Evolutionary conservation across 2,113 vertebrate genomes (phyloP), one percentile per base, ranked within the genome.

Genomic region (Pantherophis guttatus): DNA sequence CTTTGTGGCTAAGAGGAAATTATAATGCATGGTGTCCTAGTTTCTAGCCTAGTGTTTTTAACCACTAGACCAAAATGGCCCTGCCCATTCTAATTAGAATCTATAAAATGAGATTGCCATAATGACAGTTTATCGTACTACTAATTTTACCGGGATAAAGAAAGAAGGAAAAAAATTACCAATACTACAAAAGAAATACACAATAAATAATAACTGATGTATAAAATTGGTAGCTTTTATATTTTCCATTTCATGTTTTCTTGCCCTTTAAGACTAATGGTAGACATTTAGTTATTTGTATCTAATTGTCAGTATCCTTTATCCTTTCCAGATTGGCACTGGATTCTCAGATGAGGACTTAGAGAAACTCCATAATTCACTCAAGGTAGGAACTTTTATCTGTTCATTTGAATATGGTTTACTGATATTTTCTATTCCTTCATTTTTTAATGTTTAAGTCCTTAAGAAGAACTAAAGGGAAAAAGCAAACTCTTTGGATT

Each of bases 271-370:
- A 50, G 29, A 44, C 1, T 89, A n/a, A 21, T 2, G 59, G 26
- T 4, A 33, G 23, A 11, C 6, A 86, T 86, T 93, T 81, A 15
- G 52, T 59, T 89, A 89, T 2, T 91, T 86, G 89, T 50, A 89
- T 48, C 57, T 81, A 81, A 81, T 21, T 81, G 75, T 44, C 75
- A 81, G 17, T 50, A n/a, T 65, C 13, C 48, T 44, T 65, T 15
- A 19, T 53, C 90, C 54, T 48, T 48, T 92, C 92, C 97, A 99
- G 99, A 98, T 99, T 4, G 99, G 99, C 91, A 99, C 98, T 0
- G 99, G 99, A 93, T 99, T 99, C 97, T 98, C 98, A 23, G 99
- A 99, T 88, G 98, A 99, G 93, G 98, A 98, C 95, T 97, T 99
- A 94, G 98, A 99, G 91, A 98, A 97, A 62, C 98, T 98, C 95